Evolutionary conservation across 2,113 vertebrate genomes (phyloP).

Genomic region (Geococcyx californianus): DNA sequence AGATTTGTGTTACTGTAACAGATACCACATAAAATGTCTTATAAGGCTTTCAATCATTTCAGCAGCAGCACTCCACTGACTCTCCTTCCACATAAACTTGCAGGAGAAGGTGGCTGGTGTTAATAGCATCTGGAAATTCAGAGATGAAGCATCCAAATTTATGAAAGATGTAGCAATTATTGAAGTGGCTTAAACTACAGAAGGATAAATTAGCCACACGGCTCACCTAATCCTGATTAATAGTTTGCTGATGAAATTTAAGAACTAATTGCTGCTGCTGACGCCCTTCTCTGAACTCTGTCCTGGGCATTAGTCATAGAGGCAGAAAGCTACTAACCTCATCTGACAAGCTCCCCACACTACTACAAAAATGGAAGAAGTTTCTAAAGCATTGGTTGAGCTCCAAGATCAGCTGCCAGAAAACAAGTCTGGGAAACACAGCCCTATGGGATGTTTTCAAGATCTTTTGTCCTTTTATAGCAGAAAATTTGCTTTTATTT

Average conservation of each 20-base stretch:
- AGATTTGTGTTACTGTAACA: background rate
- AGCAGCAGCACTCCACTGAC: background rate
- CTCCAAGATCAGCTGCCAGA: conserved; percentile 73
- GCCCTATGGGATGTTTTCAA: conserved; percentile 74
- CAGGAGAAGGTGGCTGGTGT: background rate
- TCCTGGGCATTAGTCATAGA: conserved; percentile 35
- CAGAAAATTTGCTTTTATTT: conserved; percentile 87
- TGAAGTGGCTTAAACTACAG: background rate
- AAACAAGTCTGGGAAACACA: conserved; percentile 76
- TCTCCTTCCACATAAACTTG: background rate
- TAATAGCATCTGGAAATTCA: background rate
- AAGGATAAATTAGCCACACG: background rate
- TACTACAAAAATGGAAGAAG: conserved; percentile 77
- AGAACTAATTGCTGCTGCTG: background rate
- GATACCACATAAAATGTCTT: background rate
- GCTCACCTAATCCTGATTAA: background rate
- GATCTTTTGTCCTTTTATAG: conserved; percentile 93
- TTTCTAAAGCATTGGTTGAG: conserved; percentile 63
- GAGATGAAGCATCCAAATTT: background rate
- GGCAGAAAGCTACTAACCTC: conserved; percentile 33
- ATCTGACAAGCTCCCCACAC: conserved; percentile 49
- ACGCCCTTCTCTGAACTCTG: background rate
- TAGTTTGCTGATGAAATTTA: conserved; percentile 5
- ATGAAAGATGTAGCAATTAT: background rate
- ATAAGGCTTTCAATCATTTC: background rate